phyloP scores from a whole-genome alignment of 2,888 invertebrate species.

The Euphydryas editha region DNA sequence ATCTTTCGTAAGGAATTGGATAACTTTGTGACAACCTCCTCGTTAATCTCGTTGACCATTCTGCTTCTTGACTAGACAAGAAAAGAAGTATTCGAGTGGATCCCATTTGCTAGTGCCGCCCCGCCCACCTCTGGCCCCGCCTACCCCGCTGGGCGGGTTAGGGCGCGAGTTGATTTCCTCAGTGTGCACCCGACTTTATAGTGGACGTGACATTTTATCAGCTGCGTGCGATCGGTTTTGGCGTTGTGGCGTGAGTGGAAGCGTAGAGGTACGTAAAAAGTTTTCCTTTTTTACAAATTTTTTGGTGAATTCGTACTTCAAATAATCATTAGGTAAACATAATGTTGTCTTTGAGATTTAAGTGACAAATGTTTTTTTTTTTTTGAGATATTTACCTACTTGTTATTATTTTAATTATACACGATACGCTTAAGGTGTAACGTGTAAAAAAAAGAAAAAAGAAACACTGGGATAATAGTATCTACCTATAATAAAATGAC shows the following conservation, averaged over 20 bases:
- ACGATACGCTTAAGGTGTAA: too few relatives aligned
- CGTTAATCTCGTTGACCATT: slow-evolving; percentile 64
- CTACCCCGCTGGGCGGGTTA: slow-evolving; percentile 64
- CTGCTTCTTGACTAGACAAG: slow-evolving; percentile 61
- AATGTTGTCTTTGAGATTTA: too few relatives aligned
- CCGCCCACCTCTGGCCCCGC: slow-evolving; percentile 74
- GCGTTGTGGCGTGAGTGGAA: not conserved
- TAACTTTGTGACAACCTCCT: slow-evolving; percentile 49
- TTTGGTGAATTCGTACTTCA: too few relatives aligned
- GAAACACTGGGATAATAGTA: too few relatives aligned
- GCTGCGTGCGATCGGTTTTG: not conserved
- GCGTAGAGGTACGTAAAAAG: slow-evolving; percentile 45
- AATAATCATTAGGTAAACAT: too few relatives aligned
- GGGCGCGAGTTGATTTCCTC: slow-evolving; percentile 44
- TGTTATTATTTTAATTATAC: too few relatives aligned
- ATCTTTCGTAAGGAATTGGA: slow-evolving; percentile 17
- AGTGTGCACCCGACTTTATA: slow-evolving; percentile 54
- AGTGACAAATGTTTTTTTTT: too few relatives aligned
- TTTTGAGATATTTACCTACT: too few relatives aligned
- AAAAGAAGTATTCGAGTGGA: slow-evolving; percentile 65
- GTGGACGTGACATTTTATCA: slow-evolving; percentile 43
- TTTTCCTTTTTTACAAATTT: not conserved
- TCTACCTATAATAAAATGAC: too few relatives aligned
- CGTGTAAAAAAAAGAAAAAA: too few relatives aligned
- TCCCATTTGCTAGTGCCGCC: slow-evolving; percentile 69